Conservation (phyloP, 2,113 vertebrate genomes). For the Ameiurus melas region DNA sequence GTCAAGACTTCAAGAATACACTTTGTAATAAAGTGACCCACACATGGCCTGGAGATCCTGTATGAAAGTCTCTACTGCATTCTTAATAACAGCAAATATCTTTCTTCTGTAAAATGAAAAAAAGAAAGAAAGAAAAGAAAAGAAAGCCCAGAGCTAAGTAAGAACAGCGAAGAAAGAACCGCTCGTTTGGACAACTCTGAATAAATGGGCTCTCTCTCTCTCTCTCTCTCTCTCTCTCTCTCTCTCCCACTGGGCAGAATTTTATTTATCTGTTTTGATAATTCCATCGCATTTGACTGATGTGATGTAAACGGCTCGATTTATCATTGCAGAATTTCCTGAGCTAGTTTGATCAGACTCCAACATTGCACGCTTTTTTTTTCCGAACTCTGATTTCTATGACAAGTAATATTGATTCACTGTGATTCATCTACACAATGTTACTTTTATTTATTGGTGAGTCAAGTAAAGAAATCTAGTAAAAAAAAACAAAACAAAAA, state of each 20-base stretch:
- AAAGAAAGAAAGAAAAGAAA: not conserved
- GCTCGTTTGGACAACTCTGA: constrained; percentile 13
- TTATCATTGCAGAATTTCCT: constrained; percentile 7
- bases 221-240: not conserved
- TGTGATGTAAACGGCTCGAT: not conserved
- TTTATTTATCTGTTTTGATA: constrained; percentile 34
- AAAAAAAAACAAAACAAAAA: not conserved
- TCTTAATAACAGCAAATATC: constrained; percentile 28
- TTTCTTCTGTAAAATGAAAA: constrained; percentile 11
- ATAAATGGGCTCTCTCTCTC: constrained; percentile 14
- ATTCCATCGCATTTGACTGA: constrained; percentile 17
- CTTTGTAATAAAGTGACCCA: constrained; percentile 15
- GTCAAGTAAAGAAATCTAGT: not conserved
- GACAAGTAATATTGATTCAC: not conserved
- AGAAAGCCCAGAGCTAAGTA: constrained; percentile 14
- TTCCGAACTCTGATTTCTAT: not conserved
- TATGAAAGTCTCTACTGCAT: constrained; percentile 7
- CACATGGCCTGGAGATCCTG: constrained; percentile 10
- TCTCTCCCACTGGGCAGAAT: not conserved
- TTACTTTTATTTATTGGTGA: constrained; percentile 5
- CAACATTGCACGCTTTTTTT: not conserved
- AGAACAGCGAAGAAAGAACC: constrained; percentile 24
- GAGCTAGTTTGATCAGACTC: not conserved
- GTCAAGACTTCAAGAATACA: not conserved
- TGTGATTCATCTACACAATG: constrained; percentile 11